phyloP scores from a whole-genome alignment of 2,797 vertebrate species.

The Gallinago nigripennis region DNA sequence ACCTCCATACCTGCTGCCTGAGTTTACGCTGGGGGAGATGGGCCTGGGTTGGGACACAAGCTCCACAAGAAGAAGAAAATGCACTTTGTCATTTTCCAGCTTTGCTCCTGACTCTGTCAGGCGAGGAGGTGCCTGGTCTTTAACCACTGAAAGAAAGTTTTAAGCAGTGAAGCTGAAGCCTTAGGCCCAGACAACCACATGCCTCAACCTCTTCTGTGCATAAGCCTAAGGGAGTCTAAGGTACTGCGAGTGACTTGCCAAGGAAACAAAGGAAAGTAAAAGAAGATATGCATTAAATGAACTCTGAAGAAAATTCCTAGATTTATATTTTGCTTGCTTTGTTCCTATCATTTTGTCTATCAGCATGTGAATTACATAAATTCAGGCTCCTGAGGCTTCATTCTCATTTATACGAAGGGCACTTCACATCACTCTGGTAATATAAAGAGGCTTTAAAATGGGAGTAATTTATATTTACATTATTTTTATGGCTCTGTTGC shows the following conservation, averaged over 20 bases:
- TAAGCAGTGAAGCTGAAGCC: background rate
- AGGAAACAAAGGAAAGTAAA: background rate
- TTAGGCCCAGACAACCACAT: rapidly evolving
- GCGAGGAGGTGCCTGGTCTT: background rate
- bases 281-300: background rate
- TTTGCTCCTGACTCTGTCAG: background rate
- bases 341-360: background rate
- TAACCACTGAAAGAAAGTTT: too few relatives aligned
- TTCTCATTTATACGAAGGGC: background rate
- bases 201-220: rapidly evolving
- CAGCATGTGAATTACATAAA: background rate
- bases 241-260: rapidly evolving
- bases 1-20: rapidly evolving
- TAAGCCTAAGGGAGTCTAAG: rapidly evolving
- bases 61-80: background rate
- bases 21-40: rapidly evolving
- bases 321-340: background rate
- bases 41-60: background rate
- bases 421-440: slow-evolving; percentile 7
- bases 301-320: background rate
- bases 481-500: slow-evolving; percentile 31
- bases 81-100: rapidly evolving
- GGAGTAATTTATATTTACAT: slow-evolving; percentile 44
- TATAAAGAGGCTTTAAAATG: background rate
- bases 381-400: background rate